phyloP scores from a whole-genome alignment of 1,140 invertebrate genomes.

The Drosophila mojavensis region DNA sequence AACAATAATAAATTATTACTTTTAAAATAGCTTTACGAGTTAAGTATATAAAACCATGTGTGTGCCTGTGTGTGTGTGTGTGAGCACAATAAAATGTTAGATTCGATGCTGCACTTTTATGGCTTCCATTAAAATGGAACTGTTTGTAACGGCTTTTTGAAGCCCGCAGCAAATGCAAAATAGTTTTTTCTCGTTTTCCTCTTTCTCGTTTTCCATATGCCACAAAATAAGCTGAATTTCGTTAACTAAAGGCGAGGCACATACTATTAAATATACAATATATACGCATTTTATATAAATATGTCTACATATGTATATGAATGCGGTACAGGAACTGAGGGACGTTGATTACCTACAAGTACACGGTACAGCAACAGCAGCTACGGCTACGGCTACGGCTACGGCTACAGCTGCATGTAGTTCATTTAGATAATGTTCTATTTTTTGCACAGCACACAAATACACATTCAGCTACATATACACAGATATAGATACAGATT shows the following conservation, averaged over 20 bases:
- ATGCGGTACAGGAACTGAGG: constrained; percentile 8
- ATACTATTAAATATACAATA: neutral
- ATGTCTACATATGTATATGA: neutral
- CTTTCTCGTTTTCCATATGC: neutral
- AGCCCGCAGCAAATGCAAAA: constrained; percentile 37
- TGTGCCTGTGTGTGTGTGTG: no score
- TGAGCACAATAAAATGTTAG: constrained; percentile 2
- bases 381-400: neutral
- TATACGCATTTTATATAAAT: neutral
- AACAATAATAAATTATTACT: neutral
- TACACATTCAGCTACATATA: constrained; percentile 17
- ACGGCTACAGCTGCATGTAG: constrained; percentile 44
- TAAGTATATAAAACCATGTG: neutral
- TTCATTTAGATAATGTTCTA: constrained; percentile 58
- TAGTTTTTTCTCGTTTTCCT: neutral
- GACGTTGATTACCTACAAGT: constrained; percentile 37
- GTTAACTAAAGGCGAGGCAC: neutral
- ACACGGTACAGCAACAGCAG: constrained; percentile 4
- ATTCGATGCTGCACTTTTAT: constrained; percentile 13
- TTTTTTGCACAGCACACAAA: constrained; percentile 69
- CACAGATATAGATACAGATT: constrained; percentile 13
- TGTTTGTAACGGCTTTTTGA: constrained; percentile 4
- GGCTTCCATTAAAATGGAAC: constrained; percentile 9
- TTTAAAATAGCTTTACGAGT: constrained; percentile 16
- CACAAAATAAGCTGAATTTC: no score